Base-by-base conservation (phyloP, 2,797 vertebrate species). In the Macrochelys suwanniensis region DNA sequence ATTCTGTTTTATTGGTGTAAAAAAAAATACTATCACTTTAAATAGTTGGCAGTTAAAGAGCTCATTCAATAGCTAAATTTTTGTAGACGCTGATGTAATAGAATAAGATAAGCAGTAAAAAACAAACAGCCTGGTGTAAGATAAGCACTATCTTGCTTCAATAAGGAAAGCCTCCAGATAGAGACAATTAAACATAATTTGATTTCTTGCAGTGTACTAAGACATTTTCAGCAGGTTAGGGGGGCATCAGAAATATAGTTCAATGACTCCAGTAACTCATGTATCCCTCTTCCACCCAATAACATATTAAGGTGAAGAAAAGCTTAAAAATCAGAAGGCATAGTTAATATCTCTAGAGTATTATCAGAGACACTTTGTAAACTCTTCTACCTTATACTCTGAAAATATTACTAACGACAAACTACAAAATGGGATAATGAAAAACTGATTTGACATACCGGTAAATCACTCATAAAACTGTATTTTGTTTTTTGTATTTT, bases 21-120 rank as follows among this genome's bases (percentile, higher is more conserved):
- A 92, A 33, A 91, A 65, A 7, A 56, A 84, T 26, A 57, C 50
- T 88, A 61, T 76, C 68, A 93, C 61, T 91, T 89, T 51, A 87
- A 78, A 90, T 71, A 50, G 7, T 3, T 84, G 42, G 31, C 53
- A 47, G 49, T 92, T 54, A 93, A 61, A 77, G 1, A 77, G 68
- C 71, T 68, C 17, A 61, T 42, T 54, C 25, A 47, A n/a, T 31
- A 85, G 76, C 2, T 37, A 84, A 90, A 7, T 7, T 88, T 80
- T 51, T 93, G 83, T 53, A 87, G 10, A 53, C 80, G 19, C 74
- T 79, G 51, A 93, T 87, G 51, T 82, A 89, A 80, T 1, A 76
- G 47, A 93, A 89, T 77, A 90, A 95, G 45, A 61, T 51, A 87
- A 84, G 21, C 13, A 68, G 79, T 65, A 93, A n/a, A 88, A 96